phyloP scores from a whole-genome alignment of 2,888 invertebrate genomes.

The Caenorhabditis wallacei region DNA sequence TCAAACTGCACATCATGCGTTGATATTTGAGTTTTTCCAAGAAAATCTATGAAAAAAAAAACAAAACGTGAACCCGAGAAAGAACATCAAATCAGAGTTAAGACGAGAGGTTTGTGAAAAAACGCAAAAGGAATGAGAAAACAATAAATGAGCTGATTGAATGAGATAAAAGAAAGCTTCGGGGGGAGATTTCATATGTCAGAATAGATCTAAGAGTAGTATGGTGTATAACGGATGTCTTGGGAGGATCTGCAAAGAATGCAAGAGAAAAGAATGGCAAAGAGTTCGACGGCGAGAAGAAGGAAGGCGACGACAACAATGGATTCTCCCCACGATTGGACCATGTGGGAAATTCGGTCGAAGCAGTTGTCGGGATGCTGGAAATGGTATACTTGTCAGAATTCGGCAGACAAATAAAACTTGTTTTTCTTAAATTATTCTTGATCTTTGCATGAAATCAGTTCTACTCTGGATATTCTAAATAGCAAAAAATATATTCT shows the following conservation, averaged over 20 bases:
- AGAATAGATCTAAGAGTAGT: slow-evolving; percentile 74
- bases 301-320: slow-evolving; percentile 69
- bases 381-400: too few relatives aligned
- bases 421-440: too few relatives aligned
- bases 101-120: neutral
- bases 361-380: slow-evolving; percentile 78
- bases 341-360: slow-evolving; percentile 71
- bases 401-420: too few relatives aligned
- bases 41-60: neutral
- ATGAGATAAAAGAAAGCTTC: neutral
- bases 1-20: too few relatives aligned
- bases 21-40: too few relatives aligned
- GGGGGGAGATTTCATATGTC: neutral
- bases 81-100: slow-evolving; percentile 37
- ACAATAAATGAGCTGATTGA: slow-evolving; percentile 10
- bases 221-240: slow-evolving; percentile 73
- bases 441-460: too few relatives aligned
- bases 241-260: slow-evolving; percentile 78
- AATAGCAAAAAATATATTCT: too few relatives aligned
- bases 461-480: too few relatives aligned
- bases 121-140: neutral
- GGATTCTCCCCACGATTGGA: slow-evolving; percentile 73
- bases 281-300: slow-evolving; percentile 74
- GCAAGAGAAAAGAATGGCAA: slow-evolving; percentile 80
- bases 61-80: slow-evolving; percentile 14